Conservation (phyloP, 2,113 vertebrate species). For the Marmota monax region DNA sequence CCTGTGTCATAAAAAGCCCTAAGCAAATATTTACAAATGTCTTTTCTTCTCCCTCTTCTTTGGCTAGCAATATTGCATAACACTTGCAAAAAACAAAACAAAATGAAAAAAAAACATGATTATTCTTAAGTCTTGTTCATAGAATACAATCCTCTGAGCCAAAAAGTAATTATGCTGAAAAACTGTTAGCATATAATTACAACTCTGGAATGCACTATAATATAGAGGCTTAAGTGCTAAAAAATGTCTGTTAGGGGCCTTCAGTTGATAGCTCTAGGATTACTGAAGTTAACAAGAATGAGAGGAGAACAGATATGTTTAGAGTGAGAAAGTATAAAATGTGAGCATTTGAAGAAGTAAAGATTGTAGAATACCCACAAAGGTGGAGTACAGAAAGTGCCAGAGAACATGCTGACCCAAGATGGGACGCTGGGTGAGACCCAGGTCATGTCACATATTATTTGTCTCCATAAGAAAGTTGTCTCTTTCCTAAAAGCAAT, state of each 20-base stretch:
- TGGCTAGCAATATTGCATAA: neutral
- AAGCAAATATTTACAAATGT: neutral
- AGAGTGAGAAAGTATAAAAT: neutral
- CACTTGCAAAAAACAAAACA: neutral
- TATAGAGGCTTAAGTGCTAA: neutral
- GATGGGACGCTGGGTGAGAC: neutral
- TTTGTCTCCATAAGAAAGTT: neutral
- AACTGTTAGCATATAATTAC: neutral
- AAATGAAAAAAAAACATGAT: neutral
- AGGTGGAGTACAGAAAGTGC: neutral
- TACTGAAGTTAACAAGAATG: neutral
- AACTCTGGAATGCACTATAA: neutral
- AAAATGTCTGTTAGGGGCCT: neutral
- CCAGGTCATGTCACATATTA: rapidly evolving
- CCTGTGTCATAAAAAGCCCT: neutral
- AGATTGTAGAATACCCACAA: neutral
- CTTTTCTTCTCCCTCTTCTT: neutral
- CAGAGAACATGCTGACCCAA: neutral
- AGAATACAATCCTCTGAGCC: neutral
- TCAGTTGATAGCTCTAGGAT: neutral
- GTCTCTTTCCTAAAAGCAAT: neutral
- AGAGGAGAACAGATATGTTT: neutral
- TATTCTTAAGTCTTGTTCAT: neutral
- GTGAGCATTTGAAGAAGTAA: neutral
- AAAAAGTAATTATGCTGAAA: neutral